Percentiles rank a stretch among this genome's conserved stretches.
Evolutionary conservation across 2,888 invertebrate genomes (phyloP).

Genomic region (Theretra japonica): DNA sequence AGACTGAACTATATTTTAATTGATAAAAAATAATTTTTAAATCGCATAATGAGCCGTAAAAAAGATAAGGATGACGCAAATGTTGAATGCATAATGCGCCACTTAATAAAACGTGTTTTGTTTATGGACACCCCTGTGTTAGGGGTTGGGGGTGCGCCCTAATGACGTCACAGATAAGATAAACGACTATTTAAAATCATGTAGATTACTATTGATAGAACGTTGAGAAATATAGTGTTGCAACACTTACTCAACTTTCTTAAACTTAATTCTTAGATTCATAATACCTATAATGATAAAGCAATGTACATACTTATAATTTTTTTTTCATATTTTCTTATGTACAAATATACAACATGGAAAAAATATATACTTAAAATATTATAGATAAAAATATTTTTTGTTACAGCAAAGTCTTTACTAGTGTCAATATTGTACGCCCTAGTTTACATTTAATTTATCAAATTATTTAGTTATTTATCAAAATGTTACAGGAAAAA

Average conservation of each 20-base stretch:
- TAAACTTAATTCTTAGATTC: too few relatives aligned
- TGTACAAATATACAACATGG: too few relatives aligned
- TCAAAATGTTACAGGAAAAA: neutral
- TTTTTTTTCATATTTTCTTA: too few relatives aligned
- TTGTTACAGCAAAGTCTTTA: too few relatives aligned
- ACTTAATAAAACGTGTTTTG: constrained; percentile 49
- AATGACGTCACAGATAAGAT: constrained; percentile 75
- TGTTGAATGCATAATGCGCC: constrained; percentile 35
- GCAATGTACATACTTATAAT: too few relatives aligned
- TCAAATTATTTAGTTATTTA: too few relatives aligned
- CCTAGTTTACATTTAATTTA: too few relatives aligned
- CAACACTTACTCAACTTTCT: neutral
- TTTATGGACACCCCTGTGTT: constrained; percentile 40
- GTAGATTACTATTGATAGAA: constrained; percentile 64
- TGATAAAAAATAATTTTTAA: constrained; percentile 13
- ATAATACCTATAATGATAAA: too few relatives aligned
- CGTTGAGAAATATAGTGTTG: constrained; percentile 34
- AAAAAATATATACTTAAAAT: too few relatives aligned
- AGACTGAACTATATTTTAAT: neutral
- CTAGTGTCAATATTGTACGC: too few relatives aligned
- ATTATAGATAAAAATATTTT: too few relatives aligned
- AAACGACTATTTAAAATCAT: constrained; percentile 70
- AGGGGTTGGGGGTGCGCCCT: constrained; percentile 43
- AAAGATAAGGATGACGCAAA: constrained; percentile 27
- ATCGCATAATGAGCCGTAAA: constrained; percentile 28